Percentiles rank a stretch among this genome's conserved stretches.
phyloP scores from a whole-genome alignment of 92 coral and sea anemone genomes.

The Umimayanthus kanabou region DNA sequence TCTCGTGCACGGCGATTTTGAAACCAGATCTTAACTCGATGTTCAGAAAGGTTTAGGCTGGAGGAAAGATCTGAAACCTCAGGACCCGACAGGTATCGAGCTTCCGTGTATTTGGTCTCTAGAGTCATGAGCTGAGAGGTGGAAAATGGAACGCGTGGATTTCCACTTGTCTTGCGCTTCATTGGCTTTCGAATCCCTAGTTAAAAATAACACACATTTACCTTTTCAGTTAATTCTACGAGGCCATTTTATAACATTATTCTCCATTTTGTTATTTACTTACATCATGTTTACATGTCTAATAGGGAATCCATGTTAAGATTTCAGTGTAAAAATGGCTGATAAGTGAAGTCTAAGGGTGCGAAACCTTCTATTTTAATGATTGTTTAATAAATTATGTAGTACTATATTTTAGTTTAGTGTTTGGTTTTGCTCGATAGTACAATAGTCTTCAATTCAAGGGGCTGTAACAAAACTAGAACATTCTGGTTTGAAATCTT shows the following conservation, averaged over 20 bases:
- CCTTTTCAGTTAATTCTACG: neutral
- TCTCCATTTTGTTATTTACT: neutral
- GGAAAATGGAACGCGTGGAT: conserved; percentile 95
- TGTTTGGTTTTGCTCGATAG: neutral
- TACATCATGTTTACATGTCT: no score
- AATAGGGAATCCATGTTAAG: no score
- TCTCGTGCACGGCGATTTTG: conserved; percentile 98
- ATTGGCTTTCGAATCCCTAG: conserved; percentile 53
- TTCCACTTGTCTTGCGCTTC: conserved; percentile 89
- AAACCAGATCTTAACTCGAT: conserved; percentile 95
- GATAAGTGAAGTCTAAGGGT: neutral
- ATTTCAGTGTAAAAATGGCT: no score
- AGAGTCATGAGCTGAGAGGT: conserved; percentile 80
- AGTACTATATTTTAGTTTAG: neutral
- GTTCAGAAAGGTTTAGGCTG: conserved; percentile 75
- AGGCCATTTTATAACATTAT: no score
- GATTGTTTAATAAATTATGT: neutral
- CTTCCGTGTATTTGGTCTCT: conserved; percentile 75
- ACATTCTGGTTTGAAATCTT: neutral
- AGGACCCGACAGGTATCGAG: conserved; percentile 78
- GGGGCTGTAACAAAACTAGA: neutral
- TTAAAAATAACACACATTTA: neutral
- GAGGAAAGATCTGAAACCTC: conserved; percentile 76
- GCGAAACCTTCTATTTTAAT: neutral
- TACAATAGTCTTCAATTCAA: neutral